phyloP scores from a whole-genome alignment of 2,888 invertebrate species.

The Autographa pulchrina region DNA sequence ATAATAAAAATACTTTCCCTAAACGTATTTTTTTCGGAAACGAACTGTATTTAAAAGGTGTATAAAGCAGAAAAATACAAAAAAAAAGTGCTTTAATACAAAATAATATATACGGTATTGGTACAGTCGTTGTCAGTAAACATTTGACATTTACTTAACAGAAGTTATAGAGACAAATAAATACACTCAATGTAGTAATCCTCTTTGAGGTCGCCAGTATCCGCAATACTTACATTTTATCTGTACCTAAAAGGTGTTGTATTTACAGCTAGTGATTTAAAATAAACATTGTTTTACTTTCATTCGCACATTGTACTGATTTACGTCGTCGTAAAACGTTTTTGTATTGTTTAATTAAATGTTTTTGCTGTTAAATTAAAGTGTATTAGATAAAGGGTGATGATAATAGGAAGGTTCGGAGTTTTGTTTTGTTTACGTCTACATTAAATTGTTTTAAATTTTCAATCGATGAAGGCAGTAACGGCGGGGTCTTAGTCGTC shows the following conservation, averaged over 20 bases:
- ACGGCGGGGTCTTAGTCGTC: slow-evolving; percentile 35
- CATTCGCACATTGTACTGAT: slow-evolving; percentile 22
- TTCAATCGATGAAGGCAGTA: slow-evolving; percentile 9
- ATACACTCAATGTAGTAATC: slow-evolving; percentile 44
- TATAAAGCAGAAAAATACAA: slow-evolving; percentile 32
- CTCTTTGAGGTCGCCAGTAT: slow-evolving; percentile 32
- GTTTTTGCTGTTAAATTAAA: background rate
- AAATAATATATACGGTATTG: slow-evolving; percentile 13
- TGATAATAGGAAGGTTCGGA: slow-evolving; percentile 45
- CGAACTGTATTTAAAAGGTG: slow-evolving; percentile 32
- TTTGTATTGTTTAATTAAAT: slow-evolving; percentile 2
- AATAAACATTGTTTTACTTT: slow-evolving; percentile 43
- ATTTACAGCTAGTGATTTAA: slow-evolving; percentile 48
- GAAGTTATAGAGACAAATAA: slow-evolving; percentile 40
- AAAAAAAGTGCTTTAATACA: slow-evolving; percentile 26
- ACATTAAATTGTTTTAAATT: slow-evolving; percentile 39
- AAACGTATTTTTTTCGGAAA: slow-evolving; percentile 26
- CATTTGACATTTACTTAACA: slow-evolving; percentile 55
- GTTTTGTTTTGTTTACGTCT: slow-evolving; percentile 49
- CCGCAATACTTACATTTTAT: slow-evolving; percentile 57
- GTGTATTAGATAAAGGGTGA: slow-evolving; percentile 13
- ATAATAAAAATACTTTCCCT: slow-evolving; percentile 35
- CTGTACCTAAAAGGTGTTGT: slow-evolving; percentile 37
- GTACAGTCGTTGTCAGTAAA: slow-evolving; percentile 45
- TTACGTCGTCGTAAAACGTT: slow-evolving; percentile 11